These are phyloP conservation scores for Coregonus clupeaformis DNA, from an alignment of 2,113 vertebrate species.

Conservation along the genomic window DNA sequence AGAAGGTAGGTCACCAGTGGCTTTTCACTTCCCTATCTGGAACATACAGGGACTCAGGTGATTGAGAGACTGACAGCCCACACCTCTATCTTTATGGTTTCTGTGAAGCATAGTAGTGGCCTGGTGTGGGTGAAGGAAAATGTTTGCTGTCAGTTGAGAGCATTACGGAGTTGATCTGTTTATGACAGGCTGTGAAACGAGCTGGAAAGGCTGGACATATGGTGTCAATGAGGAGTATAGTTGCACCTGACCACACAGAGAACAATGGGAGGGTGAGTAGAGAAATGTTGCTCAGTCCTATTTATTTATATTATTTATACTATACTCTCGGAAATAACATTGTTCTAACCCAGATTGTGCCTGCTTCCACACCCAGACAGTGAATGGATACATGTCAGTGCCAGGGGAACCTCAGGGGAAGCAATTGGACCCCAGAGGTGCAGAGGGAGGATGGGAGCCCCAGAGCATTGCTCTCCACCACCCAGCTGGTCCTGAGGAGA, in stretches of 20 bases:
- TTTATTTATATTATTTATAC: neutral
- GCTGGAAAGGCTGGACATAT: constrained; percentile 35
- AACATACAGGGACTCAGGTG: neutral
- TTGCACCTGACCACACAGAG: neutral
- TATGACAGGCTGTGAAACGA: constrained; percentile 58
- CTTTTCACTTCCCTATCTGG: neutral
- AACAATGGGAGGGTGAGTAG: constrained; percentile 35
- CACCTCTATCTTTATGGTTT: neutral
- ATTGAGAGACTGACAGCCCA: neutral
- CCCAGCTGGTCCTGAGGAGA: constrained; percentile 70
- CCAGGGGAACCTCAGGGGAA: neutral
- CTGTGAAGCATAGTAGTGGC: no score
- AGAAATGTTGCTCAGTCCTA: neutral
- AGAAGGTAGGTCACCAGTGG: constrained; percentile 74
- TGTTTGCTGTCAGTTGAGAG: neutral
- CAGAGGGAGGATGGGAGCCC: constrained; percentile 13
- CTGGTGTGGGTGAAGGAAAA: no score
- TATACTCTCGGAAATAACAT: no score
- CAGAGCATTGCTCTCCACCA: constrained; percentile 44
- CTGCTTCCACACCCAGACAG: constrained; percentile 35
- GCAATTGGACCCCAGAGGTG: neutral
- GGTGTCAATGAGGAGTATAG: constrained; percentile 12
- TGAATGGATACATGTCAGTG: constrained; percentile 30
- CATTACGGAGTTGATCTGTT: neutral
- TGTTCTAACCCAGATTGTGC: neutral